These are phyloP conservation scores for Monodelphis domestica DNA, from an alignment of 2,797 vertebrate genomes.

Conservation along the genomic window DNA sequence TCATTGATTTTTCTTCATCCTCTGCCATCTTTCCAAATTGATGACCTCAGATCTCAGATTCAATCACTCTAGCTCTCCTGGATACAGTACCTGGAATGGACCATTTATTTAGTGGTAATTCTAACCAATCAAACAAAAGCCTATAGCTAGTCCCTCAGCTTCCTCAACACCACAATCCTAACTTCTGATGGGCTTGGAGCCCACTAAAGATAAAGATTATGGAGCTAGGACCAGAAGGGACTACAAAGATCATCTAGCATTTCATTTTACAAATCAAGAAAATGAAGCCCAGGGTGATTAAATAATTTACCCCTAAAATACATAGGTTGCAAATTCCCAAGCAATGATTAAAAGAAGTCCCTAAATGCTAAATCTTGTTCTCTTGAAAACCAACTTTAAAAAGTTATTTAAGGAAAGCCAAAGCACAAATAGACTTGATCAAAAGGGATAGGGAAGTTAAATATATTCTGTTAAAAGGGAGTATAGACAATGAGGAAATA, in stretches of 20 bases:
- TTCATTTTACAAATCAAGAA: not conserved
- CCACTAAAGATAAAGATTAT: not conserved
- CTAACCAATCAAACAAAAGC: not conserved
- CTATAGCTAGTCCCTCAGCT: not conserved
- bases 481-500: too few species aligned
- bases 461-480: too few species aligned
- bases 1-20: not conserved
- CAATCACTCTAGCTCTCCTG: not conserved
- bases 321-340: not conserved
- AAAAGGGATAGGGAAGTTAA: too few species aligned
- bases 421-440: too few species aligned
- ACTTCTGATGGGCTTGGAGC: not conserved
- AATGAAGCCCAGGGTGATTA: not conserved
- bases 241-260: not conserved
- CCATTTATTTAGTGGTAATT: not conserved
- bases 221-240: not conserved
- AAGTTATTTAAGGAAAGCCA: not conserved
- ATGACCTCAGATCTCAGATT: not conserved
- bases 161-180: not conserved
- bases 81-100: not conserved
- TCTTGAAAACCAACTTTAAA: not conserved
- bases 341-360: not conserved
- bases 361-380: not conserved
- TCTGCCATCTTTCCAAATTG: not conserved
- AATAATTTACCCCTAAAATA: not conserved